Conservation (phyloP, 1,140 invertebrate genomes). For the Tachypleus tridentatus region DNA sequence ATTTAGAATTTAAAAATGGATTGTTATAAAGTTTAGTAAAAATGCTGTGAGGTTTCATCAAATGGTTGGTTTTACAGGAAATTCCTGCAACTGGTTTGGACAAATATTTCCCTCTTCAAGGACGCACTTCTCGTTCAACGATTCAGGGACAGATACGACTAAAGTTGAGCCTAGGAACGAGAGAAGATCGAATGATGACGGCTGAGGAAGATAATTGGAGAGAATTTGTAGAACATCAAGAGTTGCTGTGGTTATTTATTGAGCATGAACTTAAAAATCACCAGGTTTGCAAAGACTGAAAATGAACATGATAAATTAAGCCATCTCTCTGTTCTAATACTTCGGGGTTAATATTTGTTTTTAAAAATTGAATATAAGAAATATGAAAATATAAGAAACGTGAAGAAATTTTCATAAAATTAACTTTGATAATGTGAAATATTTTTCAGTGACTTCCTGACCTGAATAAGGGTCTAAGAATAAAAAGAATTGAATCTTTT, state of each 20-base stretch:
- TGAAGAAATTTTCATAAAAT: too few relatives aligned
- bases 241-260: slow-evolving; percentile 64
- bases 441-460: too few relatives aligned
- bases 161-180: slow-evolving; percentile 74
- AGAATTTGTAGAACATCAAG: slow-evolving; percentile 66
- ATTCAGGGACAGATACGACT: slow-evolving; percentile 76
- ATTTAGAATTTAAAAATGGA: too few relatives aligned
- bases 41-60: background rate
- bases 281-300: background rate
- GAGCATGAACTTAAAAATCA: slow-evolving; percentile 63
- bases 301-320: background rate
- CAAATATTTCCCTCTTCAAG: slow-evolving; percentile 79
- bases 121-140: slow-evolving; percentile 70
- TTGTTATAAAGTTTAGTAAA: background rate
- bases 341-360: slow-evolving; percentile 4
- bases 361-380: background rate
- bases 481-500: too few relatives aligned
- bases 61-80: slow-evolving; percentile 43
- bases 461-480: too few relatives aligned
- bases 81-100: slow-evolving; percentile 83
- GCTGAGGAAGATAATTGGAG: slow-evolving; percentile 61
- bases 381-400: too few relatives aligned
- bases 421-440: too few relatives aligned
- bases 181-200: slow-evolving; percentile 56
- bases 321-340: background rate